These are phyloP conservation scores for Eurytoma californica DNA, from an alignment of 2,888 invertebrate genomes.

Conservation along the genomic window DNA sequence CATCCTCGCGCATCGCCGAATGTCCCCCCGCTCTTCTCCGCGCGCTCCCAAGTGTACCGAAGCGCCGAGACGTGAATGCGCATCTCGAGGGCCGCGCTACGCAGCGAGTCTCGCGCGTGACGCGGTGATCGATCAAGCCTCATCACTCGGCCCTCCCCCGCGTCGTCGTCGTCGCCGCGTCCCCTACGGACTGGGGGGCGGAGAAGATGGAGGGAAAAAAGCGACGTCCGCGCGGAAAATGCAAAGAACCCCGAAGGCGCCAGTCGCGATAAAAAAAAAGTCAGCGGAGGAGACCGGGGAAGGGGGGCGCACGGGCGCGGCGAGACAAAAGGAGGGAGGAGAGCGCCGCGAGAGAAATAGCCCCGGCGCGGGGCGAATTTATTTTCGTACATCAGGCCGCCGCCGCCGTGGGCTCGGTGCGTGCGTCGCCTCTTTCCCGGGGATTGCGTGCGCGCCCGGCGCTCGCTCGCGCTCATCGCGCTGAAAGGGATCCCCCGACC, in stretches of 20 bases:
- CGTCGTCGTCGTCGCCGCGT: not conserved
- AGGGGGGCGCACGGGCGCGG: not conserved
- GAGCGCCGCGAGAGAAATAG: not conserved
- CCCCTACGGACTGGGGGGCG: not conserved
- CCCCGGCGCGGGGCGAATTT: conserved; percentile 25
- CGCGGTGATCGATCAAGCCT: conserved; percentile 34
- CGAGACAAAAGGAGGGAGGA: conserved; percentile 3
- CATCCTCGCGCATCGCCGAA: too few relatives aligned
- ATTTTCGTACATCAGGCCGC: conserved; percentile 33
- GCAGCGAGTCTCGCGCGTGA: not conserved
- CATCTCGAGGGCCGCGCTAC: not conserved
- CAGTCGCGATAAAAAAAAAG: conserved; percentile 39
- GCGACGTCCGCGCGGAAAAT: not conserved
- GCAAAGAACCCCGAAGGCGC: conserved; percentile 31
- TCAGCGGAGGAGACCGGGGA: not conserved
- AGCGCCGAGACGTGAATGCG: not conserved
- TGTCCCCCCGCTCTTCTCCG: too few relatives aligned
- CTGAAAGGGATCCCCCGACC: conserved; percentile 53
- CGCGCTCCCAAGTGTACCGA: not conserved
- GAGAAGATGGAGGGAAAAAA: not conserved
- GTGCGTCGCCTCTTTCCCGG: conserved; percentile 53
- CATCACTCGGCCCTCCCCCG: not conserved
- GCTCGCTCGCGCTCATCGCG: conserved; percentile 47
- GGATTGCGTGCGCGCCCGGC: conserved; percentile 50
- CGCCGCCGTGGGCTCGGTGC: not conserved